phyloP scores from a whole-genome alignment of 2,888 invertebrate species.

The Aleiodes leptofemur region DNA sequence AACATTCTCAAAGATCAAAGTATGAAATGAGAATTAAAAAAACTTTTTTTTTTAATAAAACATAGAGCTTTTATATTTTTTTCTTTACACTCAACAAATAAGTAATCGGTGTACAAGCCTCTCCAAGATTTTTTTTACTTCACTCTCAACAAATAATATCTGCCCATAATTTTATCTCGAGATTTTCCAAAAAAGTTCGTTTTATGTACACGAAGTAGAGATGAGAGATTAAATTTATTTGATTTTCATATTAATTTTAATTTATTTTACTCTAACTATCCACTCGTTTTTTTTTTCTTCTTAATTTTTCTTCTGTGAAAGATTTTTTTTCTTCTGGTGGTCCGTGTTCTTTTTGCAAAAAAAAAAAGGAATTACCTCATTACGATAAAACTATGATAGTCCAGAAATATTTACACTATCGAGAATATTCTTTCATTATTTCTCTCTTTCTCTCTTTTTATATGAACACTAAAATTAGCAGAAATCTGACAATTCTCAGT shows the following conservation, averaged over 20 bases:
- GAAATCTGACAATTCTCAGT: no score
- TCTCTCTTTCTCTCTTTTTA: no score
- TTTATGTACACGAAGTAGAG: constrained; percentile 64
- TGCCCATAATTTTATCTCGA: constrained; percentile 53
- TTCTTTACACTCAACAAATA: constrained; percentile 71
- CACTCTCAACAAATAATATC: constrained; percentile 56
- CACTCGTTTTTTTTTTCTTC: constrained; percentile 1
- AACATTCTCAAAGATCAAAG: neutral
- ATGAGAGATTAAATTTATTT: constrained; percentile 64
- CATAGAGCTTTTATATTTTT: constrained; percentile 66
- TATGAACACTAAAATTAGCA: no score
- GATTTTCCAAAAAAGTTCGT: constrained; percentile 52
- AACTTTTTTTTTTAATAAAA: constrained; percentile 63
- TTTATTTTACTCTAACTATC: neutral
- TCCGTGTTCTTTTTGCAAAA: constrained; percentile 60
- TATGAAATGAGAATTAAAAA: constrained; percentile 34
- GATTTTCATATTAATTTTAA: constrained; percentile 13
- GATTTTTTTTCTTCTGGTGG: constrained; percentile 62
- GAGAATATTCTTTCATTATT: constrained; percentile 16
- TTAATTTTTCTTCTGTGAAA: constrained; percentile 50
- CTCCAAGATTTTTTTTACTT: constrained; percentile 48
- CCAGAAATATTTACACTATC: constrained; percentile 37
- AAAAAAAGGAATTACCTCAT: constrained; percentile 8
- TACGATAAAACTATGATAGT: constrained; percentile 49
- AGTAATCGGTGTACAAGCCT: constrained; percentile 64